Conservation (phyloP, 2,888 invertebrate species). For the Villa cingulata region DNA sequence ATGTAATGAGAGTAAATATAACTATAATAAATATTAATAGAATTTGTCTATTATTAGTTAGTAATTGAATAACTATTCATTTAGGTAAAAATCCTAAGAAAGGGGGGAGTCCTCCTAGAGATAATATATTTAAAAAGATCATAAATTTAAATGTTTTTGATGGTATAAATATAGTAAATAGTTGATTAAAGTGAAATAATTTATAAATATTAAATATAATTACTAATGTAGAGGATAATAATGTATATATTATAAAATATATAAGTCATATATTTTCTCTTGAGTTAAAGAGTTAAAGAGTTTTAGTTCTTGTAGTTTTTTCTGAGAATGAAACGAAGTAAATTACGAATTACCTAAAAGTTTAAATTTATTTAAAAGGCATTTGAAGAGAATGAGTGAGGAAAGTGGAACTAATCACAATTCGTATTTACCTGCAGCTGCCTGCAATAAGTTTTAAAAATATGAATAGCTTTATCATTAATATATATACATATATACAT, state of each 20-base stretch:
- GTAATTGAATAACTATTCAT: constrained; percentile 43
- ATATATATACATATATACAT: too few relatives aligned
- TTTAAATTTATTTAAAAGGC: too few relatives aligned
- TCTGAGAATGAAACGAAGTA: too few relatives aligned
- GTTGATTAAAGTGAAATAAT: constrained; percentile 40
- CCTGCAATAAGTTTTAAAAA: too few relatives aligned
- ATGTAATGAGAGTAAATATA: constrained; percentile 40
- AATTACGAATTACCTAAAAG: too few relatives aligned
- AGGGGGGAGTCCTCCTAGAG: constrained; percentile 45
- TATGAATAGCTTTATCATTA: too few relatives aligned
- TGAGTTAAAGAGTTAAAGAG: too few relatives aligned
- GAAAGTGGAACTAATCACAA: too few relatives aligned
- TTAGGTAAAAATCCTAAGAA: constrained; percentile 49
- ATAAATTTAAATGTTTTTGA: constrained; percentile 37
- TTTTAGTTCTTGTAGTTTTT: too few relatives aligned
- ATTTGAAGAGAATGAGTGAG: too few relatives aligned
- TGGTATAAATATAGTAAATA: constrained; percentile 34
- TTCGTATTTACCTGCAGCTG: too few relatives aligned
- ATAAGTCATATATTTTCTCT: constrained; percentile 38
- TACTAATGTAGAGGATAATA: constrained; percentile 38
- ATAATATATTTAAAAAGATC: constrained; percentile 41
- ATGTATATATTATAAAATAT: constrained; percentile 38
- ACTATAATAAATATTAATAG: constrained; percentile 38
- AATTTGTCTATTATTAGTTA: constrained; percentile 37
- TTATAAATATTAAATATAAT: constrained; percentile 39